Evolutionary conservation across 2,888 invertebrate species (phyloP).

Genomic region (Eupithecia vulgata): DNA sequence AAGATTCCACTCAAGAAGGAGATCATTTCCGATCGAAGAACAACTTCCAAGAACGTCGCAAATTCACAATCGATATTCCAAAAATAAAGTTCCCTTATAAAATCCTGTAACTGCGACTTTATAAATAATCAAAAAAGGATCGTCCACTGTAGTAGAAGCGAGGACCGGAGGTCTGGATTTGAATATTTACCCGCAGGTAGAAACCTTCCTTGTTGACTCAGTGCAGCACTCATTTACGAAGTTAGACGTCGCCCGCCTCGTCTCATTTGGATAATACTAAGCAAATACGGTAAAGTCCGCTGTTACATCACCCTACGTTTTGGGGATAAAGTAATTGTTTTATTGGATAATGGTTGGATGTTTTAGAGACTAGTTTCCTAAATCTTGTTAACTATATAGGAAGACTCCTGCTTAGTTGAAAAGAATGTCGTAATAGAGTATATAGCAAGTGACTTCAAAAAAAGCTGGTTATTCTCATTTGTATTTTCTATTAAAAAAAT

Average conservation of each 20-base stretch:
- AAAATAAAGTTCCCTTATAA: not conserved
- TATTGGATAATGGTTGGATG: not conserved
- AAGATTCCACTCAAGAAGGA: not conserved
- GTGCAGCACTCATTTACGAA: conserved; percentile 75
- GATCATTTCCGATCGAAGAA: not conserved
- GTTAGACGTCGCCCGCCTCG: conserved; percentile 68
- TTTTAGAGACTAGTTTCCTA: not conserved
- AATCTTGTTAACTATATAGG: not conserved
- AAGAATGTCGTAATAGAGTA: not conserved
- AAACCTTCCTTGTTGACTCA: conserved; percentile 58
- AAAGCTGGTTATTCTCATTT: no score
- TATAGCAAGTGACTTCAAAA: no score
- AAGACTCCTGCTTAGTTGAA: not conserved
- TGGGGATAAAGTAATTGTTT: conserved; percentile 10
- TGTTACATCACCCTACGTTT: not conserved
- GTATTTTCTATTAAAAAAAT: no score
- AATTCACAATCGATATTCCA: not conserved
- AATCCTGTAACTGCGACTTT: not conserved
- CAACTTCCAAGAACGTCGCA: not conserved
- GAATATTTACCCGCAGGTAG: conserved; percentile 58
- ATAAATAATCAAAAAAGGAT: not conserved
- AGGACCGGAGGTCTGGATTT: conserved; percentile 40
- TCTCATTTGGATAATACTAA: conserved; percentile 77
- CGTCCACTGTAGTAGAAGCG: not conserved
- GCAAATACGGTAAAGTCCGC: conserved; percentile 58